Conservation (phyloP, 1,140 invertebrate genomes). For the Zaprionus davidi region DNA sequence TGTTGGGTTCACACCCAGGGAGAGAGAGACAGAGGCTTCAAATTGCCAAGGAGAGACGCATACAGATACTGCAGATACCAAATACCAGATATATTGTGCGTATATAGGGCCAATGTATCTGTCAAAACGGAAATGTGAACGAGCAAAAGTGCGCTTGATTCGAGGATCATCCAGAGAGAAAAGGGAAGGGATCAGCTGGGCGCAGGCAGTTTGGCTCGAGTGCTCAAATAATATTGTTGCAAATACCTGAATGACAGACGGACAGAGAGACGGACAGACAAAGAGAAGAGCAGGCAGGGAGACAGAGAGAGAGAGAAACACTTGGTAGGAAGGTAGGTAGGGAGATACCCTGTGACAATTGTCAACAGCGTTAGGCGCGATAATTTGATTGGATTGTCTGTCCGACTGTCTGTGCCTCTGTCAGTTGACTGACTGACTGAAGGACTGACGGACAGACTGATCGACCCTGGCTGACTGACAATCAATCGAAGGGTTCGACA, state of each 20-base stretch:
- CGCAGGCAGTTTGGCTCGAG: conserved; percentile 66
- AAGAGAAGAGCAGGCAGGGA: neutral
- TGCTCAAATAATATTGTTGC: conserved; percentile 62
- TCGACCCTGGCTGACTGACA: conserved; percentile 54
- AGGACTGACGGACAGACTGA: neutral
- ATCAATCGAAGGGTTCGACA: conserved; percentile 70
- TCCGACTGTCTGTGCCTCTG: conserved; percentile 42
- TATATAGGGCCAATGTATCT: conserved; percentile 72
- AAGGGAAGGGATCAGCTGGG: conserved; percentile 27
- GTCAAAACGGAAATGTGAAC: conserved; percentile 81
- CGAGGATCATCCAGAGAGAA: conserved; percentile 70
- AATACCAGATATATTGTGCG: conserved; percentile 23
- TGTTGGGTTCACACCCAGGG: conserved; percentile 66
- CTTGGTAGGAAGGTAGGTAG: conserved; percentile 36
- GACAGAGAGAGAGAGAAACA: neutral
- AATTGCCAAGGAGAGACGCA: conserved; percentile 57
- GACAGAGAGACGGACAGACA: conserved; percentile 4
- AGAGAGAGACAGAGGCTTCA: conserved; percentile 43
- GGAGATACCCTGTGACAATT: conserved; percentile 54
- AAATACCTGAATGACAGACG: conserved; percentile 53
- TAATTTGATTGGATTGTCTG: conserved; percentile 84
- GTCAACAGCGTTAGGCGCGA: conserved; percentile 78
- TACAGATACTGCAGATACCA: conserved; percentile 35
- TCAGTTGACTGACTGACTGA: conserved; percentile 71
- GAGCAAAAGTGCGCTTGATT: conserved; percentile 79